Conservation (phyloP, 64 coral and sea anemone genomes). For the Platygyra sinensis region DNA sequence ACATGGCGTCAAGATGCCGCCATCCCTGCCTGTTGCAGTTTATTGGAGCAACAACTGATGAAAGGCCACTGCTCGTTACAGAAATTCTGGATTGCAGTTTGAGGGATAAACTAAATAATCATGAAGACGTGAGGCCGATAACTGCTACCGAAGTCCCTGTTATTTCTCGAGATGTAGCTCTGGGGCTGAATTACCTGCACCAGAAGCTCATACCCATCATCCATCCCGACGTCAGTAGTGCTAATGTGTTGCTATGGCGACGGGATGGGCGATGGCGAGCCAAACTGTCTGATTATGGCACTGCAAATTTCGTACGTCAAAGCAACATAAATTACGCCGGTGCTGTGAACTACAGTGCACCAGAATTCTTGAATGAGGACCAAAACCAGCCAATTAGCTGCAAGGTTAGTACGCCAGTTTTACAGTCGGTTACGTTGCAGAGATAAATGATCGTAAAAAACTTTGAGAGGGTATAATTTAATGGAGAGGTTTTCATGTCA, state of each 20-base stretch:
- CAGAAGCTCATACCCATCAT: slow-evolving; percentile 38
- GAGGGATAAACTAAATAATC: too few species aligned
- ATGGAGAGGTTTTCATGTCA: too few species aligned
- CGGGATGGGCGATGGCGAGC: slow-evolving; percentile 26
- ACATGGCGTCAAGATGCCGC: slow-evolving; percentile 62
- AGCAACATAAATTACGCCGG: neutral
- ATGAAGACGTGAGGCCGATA: too few species aligned
- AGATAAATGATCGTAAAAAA: too few species aligned
- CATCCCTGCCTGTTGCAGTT: slow-evolving; percentile 81
- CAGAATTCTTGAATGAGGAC: neutral
- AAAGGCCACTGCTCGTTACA: slow-evolving; percentile 41
- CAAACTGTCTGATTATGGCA: slow-evolving; percentile 74
- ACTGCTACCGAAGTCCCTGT: too few species aligned
- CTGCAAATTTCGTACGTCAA: slow-evolving; percentile 17
- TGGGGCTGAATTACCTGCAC: slow-evolving; percentile 58
- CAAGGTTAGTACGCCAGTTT: neutral
- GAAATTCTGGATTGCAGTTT: slow-evolving; percentile 60
- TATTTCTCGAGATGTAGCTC: slow-evolving; percentile 53
- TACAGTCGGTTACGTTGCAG: too few species aligned
- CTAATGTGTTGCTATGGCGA: slow-evolving; percentile 63
- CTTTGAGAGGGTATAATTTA: too few species aligned
- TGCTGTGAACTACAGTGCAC: neutral
- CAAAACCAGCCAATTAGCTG: neutral
- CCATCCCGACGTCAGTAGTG: slow-evolving; percentile 68
- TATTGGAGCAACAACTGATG: slow-evolving; percentile 68